Base-by-base conservation (phyloP, 2,113 vertebrate genomes). In the Delphinus delphis region DNA sequence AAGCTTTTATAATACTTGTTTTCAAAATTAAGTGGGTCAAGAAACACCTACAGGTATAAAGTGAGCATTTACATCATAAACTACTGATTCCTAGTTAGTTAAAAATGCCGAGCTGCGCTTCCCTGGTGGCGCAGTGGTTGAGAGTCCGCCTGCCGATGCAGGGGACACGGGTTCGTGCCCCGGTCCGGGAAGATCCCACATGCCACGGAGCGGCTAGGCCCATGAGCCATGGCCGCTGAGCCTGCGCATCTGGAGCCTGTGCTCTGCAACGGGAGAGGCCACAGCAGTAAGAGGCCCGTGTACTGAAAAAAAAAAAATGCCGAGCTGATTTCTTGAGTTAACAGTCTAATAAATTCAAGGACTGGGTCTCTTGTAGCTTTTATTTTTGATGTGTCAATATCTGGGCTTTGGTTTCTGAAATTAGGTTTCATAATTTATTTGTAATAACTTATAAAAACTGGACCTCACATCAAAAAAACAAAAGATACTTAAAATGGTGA, bases 361-460 rank as follows among this genome's bases (percentile, higher is more conserved):
- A 41, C 31, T 63, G 21, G 18, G 26, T 62, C 21, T 94, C 58
- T n/a, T 65, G 20, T 13, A 81, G 65, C 12, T 88, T 93, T 96
- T 91, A 88, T 76, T 83, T 95, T 94, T 88, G 70, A 70, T 88
- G 21, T 68, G 15, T 80, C 25, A 74, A 33, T 41, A 80, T 73
- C n/a, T 93, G 53, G 68, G n/a, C 33, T 88, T 92, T 84, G 63
- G 65, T 88, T 93, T 88, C 60, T 70, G 47, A 79, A 88, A 62
- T 60, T 60, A 63, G 67, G 50, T 81, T 89, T 90, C 15, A 41
- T 38, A 63, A 77, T 65, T 85, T 81, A 68, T 36, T 79, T 85
- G n/a, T 63, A 25, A 68, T 53, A 90, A 70, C 31, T 95, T 73
- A 74, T 44, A 62, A 91, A 90, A 80, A 33, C 33, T 38, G 25